Conservation (phyloP, 2,888 invertebrate genomes). For the Eilema caniola region DNA sequence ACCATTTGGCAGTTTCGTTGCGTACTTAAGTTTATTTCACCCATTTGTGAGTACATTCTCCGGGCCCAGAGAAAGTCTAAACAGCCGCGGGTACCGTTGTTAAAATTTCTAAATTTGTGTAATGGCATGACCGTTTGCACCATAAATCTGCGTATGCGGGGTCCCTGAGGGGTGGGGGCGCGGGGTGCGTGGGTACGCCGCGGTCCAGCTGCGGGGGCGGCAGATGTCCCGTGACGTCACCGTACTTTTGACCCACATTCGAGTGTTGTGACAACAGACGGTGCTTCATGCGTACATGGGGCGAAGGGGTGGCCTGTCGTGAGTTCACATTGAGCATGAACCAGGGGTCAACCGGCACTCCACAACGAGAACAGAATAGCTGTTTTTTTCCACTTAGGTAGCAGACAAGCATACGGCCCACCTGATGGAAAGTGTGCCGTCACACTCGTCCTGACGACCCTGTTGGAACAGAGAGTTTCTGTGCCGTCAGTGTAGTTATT, state of each 20-base stretch:
- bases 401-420: too few relatives aligned
- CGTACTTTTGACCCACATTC: constrained; percentile 68
- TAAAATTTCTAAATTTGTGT: constrained; percentile 19
- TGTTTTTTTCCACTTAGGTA: too few relatives aligned
- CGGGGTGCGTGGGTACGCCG: neutral
- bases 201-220: constrained; percentile 61
- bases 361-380: neutral
- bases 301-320: constrained; percentile 9
- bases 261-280: constrained; percentile 39
- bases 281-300: constrained; percentile 8
- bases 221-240: constrained; percentile 68
- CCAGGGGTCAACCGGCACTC: constrained; percentile 26
- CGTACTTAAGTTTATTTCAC: neutral
- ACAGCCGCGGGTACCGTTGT: constrained; percentile 2
- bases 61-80: constrained; percentile 9
- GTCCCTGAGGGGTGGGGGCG: constrained; percentile 21
- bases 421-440: too few relatives aligned
- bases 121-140: constrained; percentile 22
- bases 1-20: constrained; percentile 33
- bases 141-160: constrained; percentile 76
- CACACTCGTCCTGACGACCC: too few relatives aligned
- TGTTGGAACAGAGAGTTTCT: too few relatives aligned
- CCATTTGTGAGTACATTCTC: constrained; percentile 27
- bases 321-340: constrained; percentile 16
- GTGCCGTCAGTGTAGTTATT: too few relatives aligned